These are phyloP conservation scores for Stegostoma tigrinum DNA, from an alignment of 2,113 vertebrate genomes.

Conservation along the genomic window DNA sequence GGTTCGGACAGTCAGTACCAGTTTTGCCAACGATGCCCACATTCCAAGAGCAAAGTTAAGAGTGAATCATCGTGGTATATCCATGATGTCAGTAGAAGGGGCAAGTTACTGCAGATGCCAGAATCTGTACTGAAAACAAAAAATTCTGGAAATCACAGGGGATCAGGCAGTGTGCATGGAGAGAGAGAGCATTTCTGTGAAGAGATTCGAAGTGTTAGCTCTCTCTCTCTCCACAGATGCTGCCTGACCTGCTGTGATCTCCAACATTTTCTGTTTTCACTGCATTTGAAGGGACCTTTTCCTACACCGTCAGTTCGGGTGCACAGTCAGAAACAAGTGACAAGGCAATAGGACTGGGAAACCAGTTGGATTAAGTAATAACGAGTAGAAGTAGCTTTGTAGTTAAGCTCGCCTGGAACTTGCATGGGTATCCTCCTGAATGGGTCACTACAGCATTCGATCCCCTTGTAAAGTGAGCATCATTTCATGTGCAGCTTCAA, in stretches of 20 bases:
- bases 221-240: too few species aligned
- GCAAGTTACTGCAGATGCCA: too few species aligned
- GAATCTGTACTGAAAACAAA: too few species aligned
- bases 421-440: background rate
- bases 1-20: background rate
- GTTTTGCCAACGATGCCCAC: background rate
- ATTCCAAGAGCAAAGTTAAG: background rate
- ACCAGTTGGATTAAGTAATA: background rate
- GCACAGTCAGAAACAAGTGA: background rate
- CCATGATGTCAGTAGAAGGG: background rate
- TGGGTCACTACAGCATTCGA: background rate
- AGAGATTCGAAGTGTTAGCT: too few species aligned
- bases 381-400: background rate
- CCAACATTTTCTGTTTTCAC: too few species aligned
- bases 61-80: background rate
- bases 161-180: too few species aligned
- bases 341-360: background rate
- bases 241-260: too few species aligned
- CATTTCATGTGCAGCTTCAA: background rate
- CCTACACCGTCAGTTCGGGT: background rate
- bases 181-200: too few species aligned
- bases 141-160: too few species aligned
- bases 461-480: background rate
- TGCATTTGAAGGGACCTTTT: background rate
- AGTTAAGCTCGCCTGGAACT: background rate